Evolutionary conservation across 2,113 vertebrate genomes (phyloP).

Genomic region (Tautogolabrus adspersus): DNA sequence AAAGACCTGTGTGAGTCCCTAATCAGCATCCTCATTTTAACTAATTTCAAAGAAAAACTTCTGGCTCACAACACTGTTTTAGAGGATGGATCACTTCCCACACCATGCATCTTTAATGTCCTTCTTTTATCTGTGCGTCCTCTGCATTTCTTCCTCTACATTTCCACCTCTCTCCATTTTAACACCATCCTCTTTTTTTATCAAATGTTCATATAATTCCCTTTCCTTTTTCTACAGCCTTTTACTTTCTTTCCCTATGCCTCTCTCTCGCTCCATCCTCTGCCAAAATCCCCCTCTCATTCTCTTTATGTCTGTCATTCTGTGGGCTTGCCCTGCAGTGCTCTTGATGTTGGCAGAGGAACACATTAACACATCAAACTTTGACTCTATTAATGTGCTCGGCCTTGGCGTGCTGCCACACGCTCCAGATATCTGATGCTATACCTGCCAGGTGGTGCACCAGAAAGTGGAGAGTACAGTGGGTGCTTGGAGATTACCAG

Average conservation of each 20-base stretch:
- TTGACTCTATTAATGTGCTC: slow-evolving; percentile 57
- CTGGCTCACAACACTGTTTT: slow-evolving; percentile 7
- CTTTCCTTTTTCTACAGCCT: background rate
- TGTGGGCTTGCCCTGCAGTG: slow-evolving; percentile 35
- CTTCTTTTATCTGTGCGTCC: background rate
- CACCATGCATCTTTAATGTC: background rate
- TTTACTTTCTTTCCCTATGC: background rate
- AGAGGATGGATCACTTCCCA: slow-evolving; percentile 5
- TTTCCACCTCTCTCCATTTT: background rate
- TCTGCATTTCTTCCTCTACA: slow-evolving; percentile 4
- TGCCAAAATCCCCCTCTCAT: slow-evolving; percentile 11
- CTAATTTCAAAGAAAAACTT: slow-evolving; percentile 31
- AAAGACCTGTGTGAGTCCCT: slow-evolving; percentile 15
- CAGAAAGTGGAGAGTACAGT: slow-evolving; percentile 15
- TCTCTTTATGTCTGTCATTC: slow-evolving; percentile 45
- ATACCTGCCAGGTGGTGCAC: slow-evolving; percentile 45
- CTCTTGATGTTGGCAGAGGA: slow-evolving; percentile 59
- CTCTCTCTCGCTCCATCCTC: slow-evolving; percentile 10
- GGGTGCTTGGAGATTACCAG: slow-evolving; percentile 11
- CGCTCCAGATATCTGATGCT: slow-evolving; percentile 34
- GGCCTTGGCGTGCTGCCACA: slow-evolving; percentile 47
- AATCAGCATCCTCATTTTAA: slow-evolving; percentile 27
- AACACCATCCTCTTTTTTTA: background rate
- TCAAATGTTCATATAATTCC: background rate
- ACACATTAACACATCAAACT: slow-evolving; percentile 68